phyloP scores from a whole-genome alignment of 2,113 vertebrate genomes.

The Vimba vimba region DNA sequence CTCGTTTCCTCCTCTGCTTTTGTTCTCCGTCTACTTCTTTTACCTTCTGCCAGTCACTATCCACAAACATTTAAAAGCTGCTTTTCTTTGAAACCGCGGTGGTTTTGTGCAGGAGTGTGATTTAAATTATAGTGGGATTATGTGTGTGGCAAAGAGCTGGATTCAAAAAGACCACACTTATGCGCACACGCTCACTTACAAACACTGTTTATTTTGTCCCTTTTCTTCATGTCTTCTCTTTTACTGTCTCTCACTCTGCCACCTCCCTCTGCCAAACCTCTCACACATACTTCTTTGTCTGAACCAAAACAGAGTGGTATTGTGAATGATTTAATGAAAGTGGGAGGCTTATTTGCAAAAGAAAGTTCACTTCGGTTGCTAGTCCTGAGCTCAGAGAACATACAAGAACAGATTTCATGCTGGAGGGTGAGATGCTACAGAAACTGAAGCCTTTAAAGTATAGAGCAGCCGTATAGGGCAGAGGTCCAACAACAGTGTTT shows the following conservation, averaged over 20 bases:
- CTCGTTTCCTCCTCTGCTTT: conserved; percentile 14
- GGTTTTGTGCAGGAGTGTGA: conserved; percentile 26
- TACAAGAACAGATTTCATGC: not conserved
- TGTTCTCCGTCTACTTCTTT: conserved; percentile 44
- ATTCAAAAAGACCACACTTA: not conserved
- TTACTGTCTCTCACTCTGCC: conserved; percentile 21
- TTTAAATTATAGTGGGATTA: conserved; percentile 29
- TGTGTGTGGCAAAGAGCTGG: conserved; percentile 22
- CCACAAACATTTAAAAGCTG: conserved; percentile 45
- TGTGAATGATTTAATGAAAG: conserved; percentile 32
- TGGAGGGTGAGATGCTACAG: not conserved
- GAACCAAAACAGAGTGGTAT: conserved; percentile 3
- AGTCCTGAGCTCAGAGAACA: not conserved
- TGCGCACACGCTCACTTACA: not conserved
- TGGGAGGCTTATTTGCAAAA: conserved; percentile 20
- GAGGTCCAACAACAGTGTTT: not conserved
- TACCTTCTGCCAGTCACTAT: conserved; percentile 5
- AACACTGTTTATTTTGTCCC: conserved; percentile 15
- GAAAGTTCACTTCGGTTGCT: not conserved
- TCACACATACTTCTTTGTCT: conserved; percentile 13
- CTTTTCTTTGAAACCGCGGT: conserved; percentile 20
- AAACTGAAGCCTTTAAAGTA: not conserved
- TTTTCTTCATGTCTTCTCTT: conserved; percentile 10
- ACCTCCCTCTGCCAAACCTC: conserved; percentile 8
- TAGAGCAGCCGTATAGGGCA: not conserved